phyloP scores from a whole-genome alignment of 1,140 invertebrate species.

The Stegodyphus mimosarum region DNA sequence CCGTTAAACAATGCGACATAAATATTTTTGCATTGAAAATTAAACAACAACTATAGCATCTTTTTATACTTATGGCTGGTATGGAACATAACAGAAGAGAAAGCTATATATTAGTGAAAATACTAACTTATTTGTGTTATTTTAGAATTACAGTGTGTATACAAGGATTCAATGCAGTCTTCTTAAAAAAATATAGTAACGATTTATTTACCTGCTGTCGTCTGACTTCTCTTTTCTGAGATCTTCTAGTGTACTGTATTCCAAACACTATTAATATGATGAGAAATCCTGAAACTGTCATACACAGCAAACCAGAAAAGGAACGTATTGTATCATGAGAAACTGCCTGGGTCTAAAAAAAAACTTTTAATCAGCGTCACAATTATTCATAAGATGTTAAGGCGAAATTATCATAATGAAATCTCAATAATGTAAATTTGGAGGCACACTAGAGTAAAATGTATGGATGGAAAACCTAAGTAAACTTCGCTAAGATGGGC shows the following conservation, averaged over 20 bases:
- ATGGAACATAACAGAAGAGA: too few relatives aligned
- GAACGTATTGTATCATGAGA: neutral
- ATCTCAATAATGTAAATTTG: neutral
- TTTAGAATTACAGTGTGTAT: too few relatives aligned
- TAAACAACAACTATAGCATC: too few relatives aligned
- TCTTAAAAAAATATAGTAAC: neutral
- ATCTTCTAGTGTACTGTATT: slow-evolving; percentile 18
- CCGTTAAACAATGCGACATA: too few relatives aligned
- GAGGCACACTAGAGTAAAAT: neutral
- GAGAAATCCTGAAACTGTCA: neutral
- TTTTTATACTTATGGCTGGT: too few relatives aligned
- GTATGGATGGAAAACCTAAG: neutral
- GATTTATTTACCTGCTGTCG: slow-evolving; percentile 22
- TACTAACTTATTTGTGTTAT: too few relatives aligned
- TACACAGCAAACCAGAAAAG: slow-evolving; percentile 10
- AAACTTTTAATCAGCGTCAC: neutral
- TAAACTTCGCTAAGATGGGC: neutral
- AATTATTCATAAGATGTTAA: neutral
- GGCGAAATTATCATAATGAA: neutral
- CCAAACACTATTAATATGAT: slow-evolving; percentile 15
- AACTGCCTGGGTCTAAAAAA: neutral
- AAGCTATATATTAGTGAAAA: too few relatives aligned
- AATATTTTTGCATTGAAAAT: too few relatives aligned
- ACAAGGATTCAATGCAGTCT: too few relatives aligned
- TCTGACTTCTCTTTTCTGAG: slow-evolving; percentile 22